phyloP scores from a whole-genome alignment of 64 coral and sea anemone genomes.

The Pachyseris speciosa region DNA sequence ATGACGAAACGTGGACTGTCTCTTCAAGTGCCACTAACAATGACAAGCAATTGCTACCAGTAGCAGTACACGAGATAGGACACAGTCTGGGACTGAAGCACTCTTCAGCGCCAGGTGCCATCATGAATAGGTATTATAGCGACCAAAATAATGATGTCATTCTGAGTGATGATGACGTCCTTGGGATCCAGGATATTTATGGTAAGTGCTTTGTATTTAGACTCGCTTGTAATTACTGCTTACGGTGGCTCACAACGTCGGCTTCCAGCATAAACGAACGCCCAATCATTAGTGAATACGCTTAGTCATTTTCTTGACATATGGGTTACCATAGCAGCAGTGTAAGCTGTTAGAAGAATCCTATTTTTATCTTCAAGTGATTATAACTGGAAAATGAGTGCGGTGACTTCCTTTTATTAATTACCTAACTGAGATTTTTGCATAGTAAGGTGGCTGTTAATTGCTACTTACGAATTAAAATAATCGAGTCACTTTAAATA shows the following conservation, averaged over 20 bases:
- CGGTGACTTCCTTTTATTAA: too few relatives aligned
- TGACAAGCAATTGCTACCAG: slow-evolving; percentile 1
- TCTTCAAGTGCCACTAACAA: neutral
- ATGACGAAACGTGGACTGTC: slow-evolving; percentile 52
- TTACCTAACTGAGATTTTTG: too few relatives aligned
- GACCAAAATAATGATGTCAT: too few relatives aligned
- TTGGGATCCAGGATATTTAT: slow-evolving; percentile 39
- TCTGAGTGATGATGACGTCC: slow-evolving; percentile 52
- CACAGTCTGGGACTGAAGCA: slow-evolving; percentile 71
- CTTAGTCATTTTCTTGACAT: too few relatives aligned
- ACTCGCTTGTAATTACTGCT: neutral
- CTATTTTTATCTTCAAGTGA: too few relatives aligned
- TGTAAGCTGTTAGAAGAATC: too few relatives aligned
- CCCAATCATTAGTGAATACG: too few relatives aligned
- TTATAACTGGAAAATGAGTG: too few relatives aligned
- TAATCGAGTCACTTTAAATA: too few relatives aligned
- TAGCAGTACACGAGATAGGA: slow-evolving; percentile 72
- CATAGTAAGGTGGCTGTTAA: too few relatives aligned
- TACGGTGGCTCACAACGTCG: neutral
- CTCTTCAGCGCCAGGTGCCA: neutral
- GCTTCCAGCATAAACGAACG: neutral
- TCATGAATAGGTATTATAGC: slow-evolving; percentile 16
- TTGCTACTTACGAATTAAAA: too few relatives aligned
- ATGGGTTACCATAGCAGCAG: too few relatives aligned
- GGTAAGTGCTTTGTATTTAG: neutral